A percentile compares a stretch with the other conserved stretches of the same genome.
These are phyloP conservation scores for Mus pahari DNA, from an alignment of 2,113 vertebrate species.

Conservation along the genomic window DNA sequence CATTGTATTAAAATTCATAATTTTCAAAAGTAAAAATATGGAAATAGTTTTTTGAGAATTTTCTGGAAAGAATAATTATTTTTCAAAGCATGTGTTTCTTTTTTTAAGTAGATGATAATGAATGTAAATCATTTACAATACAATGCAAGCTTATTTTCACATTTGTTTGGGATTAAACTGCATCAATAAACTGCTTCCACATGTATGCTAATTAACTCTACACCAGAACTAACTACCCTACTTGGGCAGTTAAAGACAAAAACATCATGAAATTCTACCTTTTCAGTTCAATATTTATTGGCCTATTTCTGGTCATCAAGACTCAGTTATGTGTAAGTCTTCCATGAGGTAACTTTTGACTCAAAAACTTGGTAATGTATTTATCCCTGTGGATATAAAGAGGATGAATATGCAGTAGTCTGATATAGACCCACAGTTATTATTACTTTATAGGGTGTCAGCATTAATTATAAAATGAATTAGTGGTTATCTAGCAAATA, in stretches of 20 bases:
- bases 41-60: constrained; percentile 82
- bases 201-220: constrained; percentile 87
- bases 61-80: constrained; percentile 83
- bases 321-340: constrained; percentile 50
- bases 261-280: constrained; percentile 79
- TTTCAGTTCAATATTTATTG: constrained; percentile 78
- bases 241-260: constrained; percentile 84
- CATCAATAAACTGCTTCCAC: constrained; percentile 87
- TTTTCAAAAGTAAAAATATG: constrained; percentile 79
- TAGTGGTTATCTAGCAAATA: constrained; percentile 37
- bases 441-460: constrained; percentile 44
- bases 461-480: constrained; percentile 43
- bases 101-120: constrained; percentile 87
- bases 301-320: constrained; percentile 59
- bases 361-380: constrained; percentile 10
- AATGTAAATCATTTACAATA: constrained; percentile 87
- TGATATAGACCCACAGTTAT: constrained; percentile 7
- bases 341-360: constrained; percentile 41
- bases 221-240: constrained; percentile 79
- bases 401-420: constrained; percentile 24
- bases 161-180: constrained; percentile 88
- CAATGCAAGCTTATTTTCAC: constrained; percentile 88
- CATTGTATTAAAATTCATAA: constrained; percentile 78
- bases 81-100: constrained; percentile 81
- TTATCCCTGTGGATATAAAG: constrained; percentile 55